phyloP scores from a whole-genome alignment of 1,140 invertebrate genomes.

The Panagrolaimus sp. region DNA sequence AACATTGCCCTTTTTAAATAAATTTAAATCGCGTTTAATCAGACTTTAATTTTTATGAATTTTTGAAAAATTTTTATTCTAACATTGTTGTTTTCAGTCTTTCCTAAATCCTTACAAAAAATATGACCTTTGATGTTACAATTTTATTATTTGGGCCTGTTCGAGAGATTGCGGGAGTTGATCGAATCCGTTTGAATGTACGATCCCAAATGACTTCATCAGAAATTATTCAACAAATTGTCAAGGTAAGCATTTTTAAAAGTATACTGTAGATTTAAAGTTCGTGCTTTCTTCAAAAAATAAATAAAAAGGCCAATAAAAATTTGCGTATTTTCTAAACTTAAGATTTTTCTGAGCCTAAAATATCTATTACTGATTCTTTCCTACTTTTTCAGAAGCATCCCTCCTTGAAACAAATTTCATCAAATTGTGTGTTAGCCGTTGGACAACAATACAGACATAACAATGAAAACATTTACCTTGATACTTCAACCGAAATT shows the following conservation, averaged over 20 bases:
- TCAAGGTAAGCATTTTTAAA: constrained; percentile 17
- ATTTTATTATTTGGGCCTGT: constrained; percentile 16
- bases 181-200: not conserved
- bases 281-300: no score
- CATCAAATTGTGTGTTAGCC: not conserved
- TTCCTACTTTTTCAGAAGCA: not conserved
- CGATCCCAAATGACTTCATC: not conserved
- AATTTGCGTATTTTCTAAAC: no score
- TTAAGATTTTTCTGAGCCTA: no score
- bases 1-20: no score
- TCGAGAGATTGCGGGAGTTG: not conserved
- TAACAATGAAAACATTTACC: not conserved
- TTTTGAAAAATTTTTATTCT: no score
- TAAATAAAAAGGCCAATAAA: no score
- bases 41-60: no score
- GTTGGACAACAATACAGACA: constrained; percentile 11
- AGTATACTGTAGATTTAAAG: no score
- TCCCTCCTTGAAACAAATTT: constrained; percentile 2
- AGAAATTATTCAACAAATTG: constrained; percentile 14
- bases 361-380: no score
- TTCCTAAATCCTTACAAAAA: not conserved
- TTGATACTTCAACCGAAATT: constrained; percentile 5
- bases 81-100: no score
- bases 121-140: constrained; percentile 10
- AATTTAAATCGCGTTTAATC: no score